Base-by-base conservation (phyloP, 2,797 vertebrate species). In the Neomorphus geoffroyi region DNA sequence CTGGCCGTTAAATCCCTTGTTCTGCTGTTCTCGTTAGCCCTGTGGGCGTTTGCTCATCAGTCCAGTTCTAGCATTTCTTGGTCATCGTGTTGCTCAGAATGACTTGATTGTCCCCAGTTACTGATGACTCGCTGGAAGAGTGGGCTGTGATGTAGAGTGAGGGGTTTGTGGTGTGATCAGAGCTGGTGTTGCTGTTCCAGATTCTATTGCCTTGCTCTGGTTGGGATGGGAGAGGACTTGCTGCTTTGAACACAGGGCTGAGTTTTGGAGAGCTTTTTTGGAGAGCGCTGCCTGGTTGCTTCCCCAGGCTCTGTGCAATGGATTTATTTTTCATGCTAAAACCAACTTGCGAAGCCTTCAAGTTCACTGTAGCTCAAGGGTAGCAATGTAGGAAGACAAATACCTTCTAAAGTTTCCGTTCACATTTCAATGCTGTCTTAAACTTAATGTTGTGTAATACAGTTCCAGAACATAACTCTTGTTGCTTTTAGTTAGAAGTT, bases 1-100 rank as follows among this genome's bases (percentile, higher is more conserved):
- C 85, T 88, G 92, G 62, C 79, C 8, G 11, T 65, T 62, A 85
- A 50, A 86, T n/a, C 37, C 69, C 30, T 39, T 45, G 56, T 37
- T 77, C 82, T 93, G 91, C 92, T 88, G 85, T 84, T 93, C 82
- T 77, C 88, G 60, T 94, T 56, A 90, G 58, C 70, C 46, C 51
- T 41, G 8, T 23, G 61, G 65, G 82, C 39, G 2, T 58, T 74
- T 35, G 14, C 84, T 86, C 41, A 23, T 39, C 46, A 37, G 30
- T 9, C 51, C 46, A 24, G 35, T 23, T 37, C 46, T 41, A 58
- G 50, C 73, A 16, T 83, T 81, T 80, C 62, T 41, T 65, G 23
- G 27, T 53, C 72, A 69, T 2, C 13, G 11, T 6, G 13, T 62
- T 39, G 35, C 75, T 72, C 46, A 24, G 1, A 67, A 81, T 32